Evolutionary conservation across 2,797 vertebrate genomes (phyloP), one percentile per base, ranked within the genome.

Genomic region (Potorous gilbertii): DNA sequence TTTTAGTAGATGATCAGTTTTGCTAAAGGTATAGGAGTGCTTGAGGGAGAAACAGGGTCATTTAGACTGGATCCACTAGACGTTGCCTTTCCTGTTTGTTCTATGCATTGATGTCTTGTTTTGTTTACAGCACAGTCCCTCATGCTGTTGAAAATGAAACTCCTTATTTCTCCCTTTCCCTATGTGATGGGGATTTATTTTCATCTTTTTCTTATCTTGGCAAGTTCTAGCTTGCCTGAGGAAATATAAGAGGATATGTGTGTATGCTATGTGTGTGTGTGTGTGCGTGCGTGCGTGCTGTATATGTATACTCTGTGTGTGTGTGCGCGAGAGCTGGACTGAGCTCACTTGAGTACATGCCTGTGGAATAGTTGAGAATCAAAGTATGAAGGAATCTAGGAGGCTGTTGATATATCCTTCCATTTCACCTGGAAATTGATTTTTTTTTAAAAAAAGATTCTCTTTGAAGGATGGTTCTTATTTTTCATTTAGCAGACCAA

Each of bases 121-220:
- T 46, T 92, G 55, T 9, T 3, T 1, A 21, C 9, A n/a, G 27
- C 34, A 66, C 24, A 81, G 18, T 92, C 91, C 55, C 24, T 55
- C 56, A 56, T 55, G 13, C 40, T 94, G 91, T 56, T 91, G 2
- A 52, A 89, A 14, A 2, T 21, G 74, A 28, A 91, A 1, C 1
- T 40, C n/a, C 55, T 59, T 27, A 8, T 50, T 0, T 4, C 18
- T 8, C 56, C 28, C 28, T 96, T 95, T 94, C 55, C 27, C 10
- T 91, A 95, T 54, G 27, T 57, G 62, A 16, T 92, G 59, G n/a
- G 56, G 27, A 90, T 96, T 97, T 93, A 90, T 4, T 93, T 40
- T 1, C 29, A 28, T 90, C 92, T 89, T 92, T 90, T 59, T 46
- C 54, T 89, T 91, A 54, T n/a, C 24, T 94, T 81, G 81, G 66